phyloP scores from a whole-genome alignment of 1,140 invertebrate species.

The Drosophila ercepeae region DNA sequence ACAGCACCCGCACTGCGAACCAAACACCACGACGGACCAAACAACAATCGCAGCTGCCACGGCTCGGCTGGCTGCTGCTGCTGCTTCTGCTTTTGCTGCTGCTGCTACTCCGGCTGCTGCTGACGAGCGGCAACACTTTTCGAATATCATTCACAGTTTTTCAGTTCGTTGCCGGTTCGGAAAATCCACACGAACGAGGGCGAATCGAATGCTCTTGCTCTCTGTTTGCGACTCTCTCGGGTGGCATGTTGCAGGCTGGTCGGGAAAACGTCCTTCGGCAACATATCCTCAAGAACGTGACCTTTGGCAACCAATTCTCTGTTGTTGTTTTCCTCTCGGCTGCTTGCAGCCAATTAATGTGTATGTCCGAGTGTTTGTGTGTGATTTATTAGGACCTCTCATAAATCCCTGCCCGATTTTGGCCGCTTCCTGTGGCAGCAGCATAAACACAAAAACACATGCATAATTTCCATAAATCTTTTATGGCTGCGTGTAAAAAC shows the following conservation, averaged over 20 bases:
- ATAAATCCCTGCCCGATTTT: slow-evolving; percentile 57
- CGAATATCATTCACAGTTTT: slow-evolving; percentile 28
- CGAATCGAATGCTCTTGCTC: not conserved
- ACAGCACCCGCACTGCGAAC: slow-evolving; percentile 45
- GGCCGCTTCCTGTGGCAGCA: slow-evolving; percentile 13
- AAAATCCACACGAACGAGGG: not conserved
- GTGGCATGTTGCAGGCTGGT: slow-evolving; percentile 6
- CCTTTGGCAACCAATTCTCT: slow-evolving; percentile 70
- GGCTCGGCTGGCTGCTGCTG: slow-evolving; percentile 19
- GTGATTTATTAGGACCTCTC: slow-evolving; percentile 66
- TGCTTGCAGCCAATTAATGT: slow-evolving; percentile 70
- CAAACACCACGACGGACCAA: slow-evolving; percentile 48
- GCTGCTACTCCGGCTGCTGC: slow-evolving; percentile 6
- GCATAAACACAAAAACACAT: slow-evolving; percentile 69
- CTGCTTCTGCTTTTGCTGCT: slow-evolving; percentile 7
- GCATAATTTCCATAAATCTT: slow-evolving; percentile 82
- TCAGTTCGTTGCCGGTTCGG: slow-evolving; percentile 11
- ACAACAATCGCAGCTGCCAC: slow-evolving; percentile 39
- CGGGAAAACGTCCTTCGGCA: slow-evolving; percentile 11
- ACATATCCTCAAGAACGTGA: slow-evolving; percentile 56
- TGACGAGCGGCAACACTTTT: slow-evolving; percentile 9
- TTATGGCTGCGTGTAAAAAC: slow-evolving; percentile 71
- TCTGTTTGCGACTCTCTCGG: not conserved
- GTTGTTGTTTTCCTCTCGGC: slow-evolving; percentile 29
- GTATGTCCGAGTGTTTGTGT: slow-evolving; percentile 17